These are phyloP conservation scores for Apamea epomidion DNA, from an alignment of 2,888 invertebrate genomes.

Conservation along the genomic window DNA sequence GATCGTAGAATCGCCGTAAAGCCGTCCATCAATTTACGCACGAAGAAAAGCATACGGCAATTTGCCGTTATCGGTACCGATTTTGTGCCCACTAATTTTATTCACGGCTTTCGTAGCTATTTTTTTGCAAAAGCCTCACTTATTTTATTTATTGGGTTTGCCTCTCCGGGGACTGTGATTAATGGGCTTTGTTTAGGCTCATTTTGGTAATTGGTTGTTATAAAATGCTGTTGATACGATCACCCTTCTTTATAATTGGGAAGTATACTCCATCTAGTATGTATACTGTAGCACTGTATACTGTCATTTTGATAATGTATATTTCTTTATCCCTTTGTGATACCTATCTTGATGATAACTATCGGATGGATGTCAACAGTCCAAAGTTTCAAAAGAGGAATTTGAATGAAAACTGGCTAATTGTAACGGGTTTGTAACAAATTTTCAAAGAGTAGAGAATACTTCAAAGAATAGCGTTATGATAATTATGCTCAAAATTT, in stretches of 20 bases:
- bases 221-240: slow-evolving; percentile 4
- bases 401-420: not conserved
- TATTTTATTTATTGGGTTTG: slow-evolving; percentile 33
- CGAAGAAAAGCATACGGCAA: slow-evolving; percentile 25
- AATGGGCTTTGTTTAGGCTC: slow-evolving; percentile 33
- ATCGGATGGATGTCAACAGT: not conserved
- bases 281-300: not conserved
- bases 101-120: slow-evolving; percentile 23
- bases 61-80: slow-evolving; percentile 25
- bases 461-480: not conserved
- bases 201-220: slow-evolving; percentile 28
- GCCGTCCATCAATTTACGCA: slow-evolving; percentile 47
- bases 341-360: not conserved
- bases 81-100: slow-evolving; percentile 52
- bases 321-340: not conserved
- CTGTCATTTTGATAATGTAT: not conserved
- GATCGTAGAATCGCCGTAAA: slow-evolving; percentile 53
- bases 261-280: not conserved
- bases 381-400: not conserved
- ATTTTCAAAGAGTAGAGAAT: not conserved
- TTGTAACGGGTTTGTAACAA: not conserved
- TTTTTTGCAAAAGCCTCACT: slow-evolving; percentile 16
- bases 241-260: not conserved
- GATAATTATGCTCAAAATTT: not conserved
- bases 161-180: slow-evolving; percentile 8